Percentiles rank a stretch among this genome's conserved stretches.
phyloP scores from a whole-genome alignment of 2,888 invertebrate genomes.

The Acanthosepion esculentum region DNA sequence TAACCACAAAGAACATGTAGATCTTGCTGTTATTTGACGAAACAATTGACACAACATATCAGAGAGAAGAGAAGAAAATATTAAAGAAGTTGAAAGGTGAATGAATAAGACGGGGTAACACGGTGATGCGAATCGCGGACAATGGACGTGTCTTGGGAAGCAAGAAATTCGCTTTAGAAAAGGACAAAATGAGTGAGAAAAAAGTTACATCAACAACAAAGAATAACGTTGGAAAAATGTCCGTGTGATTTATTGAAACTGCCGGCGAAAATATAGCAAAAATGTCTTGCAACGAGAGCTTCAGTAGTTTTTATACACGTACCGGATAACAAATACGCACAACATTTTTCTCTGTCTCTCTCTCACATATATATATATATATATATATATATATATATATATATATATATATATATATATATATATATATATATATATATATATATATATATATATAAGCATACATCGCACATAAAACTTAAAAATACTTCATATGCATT shows the following conservation, averaged over 20 bases:
- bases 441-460: too few species aligned
- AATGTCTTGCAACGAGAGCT: background rate
- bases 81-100: background rate
- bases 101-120: background rate
- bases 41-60: background rate
- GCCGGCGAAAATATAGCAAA: background rate
- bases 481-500: too few species aligned
- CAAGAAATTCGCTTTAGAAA: background rate
- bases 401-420: too few species aligned
- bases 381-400: background rate
- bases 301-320: background rate
- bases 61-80: background rate
- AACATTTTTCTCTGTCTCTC: background rate
- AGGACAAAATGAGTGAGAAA: background rate
- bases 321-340: background rate
- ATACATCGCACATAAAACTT: too few species aligned
- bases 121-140: background rate
- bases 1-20: background rate
- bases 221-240: background rate
- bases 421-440: too few species aligned
- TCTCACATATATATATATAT: background rate
- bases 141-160: background rate
- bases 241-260: background rate
- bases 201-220: background rate
- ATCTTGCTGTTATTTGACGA: background rate